Evolutionary conservation across 2,888 invertebrate species (phyloP), one percentile per base, ranked within the genome.

Genomic region (Melieria picta): DNA sequence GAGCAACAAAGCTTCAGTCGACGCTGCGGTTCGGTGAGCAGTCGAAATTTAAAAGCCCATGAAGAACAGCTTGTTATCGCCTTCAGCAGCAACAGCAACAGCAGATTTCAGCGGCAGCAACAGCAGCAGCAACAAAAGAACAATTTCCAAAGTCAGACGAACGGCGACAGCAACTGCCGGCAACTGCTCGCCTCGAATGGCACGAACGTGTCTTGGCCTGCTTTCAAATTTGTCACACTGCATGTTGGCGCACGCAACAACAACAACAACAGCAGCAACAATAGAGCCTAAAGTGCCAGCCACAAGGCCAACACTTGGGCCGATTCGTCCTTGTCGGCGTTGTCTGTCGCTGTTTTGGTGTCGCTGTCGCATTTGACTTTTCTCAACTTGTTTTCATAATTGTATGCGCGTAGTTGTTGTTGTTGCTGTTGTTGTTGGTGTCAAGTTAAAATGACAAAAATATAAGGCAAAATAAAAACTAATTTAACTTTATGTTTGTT

Each of bases 301-400:
- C 48, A 60, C 60, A 61, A 68, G 43, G 42, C 13, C 48, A 65
- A 65, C 45, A 30, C 6, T 4, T 13, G 6, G 16, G 1, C 7
- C 4, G 42, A 7, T 42, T 55, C 16, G 4, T 9, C 5, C 13
- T 13, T 50, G 50, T 1, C 42, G 16, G 16, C 47, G 50, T 7
- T 55, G 10, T 30, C 64, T 48, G 50, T 50, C 63, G 42, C 13
- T 13, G 30, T 30, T 30, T 30, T 30, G 30, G 30, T 30, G 30
- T 30, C 30, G 30, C 2, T 43, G 45, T 43, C 52, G 45, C 58
- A 48, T 68, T 61, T 61, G 60, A 61, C 68, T 60, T 61, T 68
- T 55, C 30, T 30, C 61, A 61, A 50, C 52, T 61, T 55, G 61
- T 61, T 61, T 61, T 68, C 68, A 68, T 68, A 68, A 68, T 61